Percentiles rank a stretch among this genome's conserved stretches.
Conservation (phyloP, 2,113 vertebrate species). For the Xenopus laevis region DNA sequence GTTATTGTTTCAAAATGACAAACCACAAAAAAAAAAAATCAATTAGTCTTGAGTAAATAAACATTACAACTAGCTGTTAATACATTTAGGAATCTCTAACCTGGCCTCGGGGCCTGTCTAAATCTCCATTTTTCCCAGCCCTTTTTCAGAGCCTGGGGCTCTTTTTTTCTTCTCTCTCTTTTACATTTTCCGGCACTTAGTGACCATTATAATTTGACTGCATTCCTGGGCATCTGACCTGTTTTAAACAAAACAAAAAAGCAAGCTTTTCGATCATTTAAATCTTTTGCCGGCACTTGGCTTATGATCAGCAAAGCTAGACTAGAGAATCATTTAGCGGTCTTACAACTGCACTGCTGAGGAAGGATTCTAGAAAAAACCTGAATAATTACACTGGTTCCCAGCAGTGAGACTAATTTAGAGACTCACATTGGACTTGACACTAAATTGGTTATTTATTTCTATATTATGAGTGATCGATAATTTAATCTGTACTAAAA, state of each 20-base stretch:
- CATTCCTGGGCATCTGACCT: constrained; percentile 70
- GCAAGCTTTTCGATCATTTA: constrained; percentile 48
- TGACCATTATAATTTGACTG: constrained; percentile 71
- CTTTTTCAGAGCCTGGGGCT: constrained; percentile 65
- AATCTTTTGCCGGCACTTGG: constrained; percentile 50
- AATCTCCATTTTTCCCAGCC: constrained; percentile 68
- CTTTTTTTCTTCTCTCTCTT: constrained; percentile 51
- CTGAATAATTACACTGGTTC: constrained; percentile 33
- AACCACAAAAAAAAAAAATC: too few species aligned
- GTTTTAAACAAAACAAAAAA: constrained; percentile 71
- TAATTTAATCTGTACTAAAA: too few species aligned
- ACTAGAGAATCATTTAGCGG: constrained; percentile 49
- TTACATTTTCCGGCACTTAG: constrained; percentile 70
- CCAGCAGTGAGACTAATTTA: constrained; percentile 12
- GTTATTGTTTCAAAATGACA: too few species aligned
- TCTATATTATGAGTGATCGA: neutral
- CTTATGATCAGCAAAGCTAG: constrained; percentile 55
- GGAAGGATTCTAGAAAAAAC: constrained; percentile 25
- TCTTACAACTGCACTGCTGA: constrained; percentile 35
- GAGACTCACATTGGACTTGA: constrained; percentile 11
- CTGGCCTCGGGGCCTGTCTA: constrained; percentile 58
- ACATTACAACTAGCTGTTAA: constrained; percentile 62
- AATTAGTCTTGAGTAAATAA: constrained; percentile 64
- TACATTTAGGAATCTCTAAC: constrained; percentile 65
- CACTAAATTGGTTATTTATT: constrained; percentile 5